Evolutionary conservation across 1,140 invertebrate genomes (phyloP).

Genomic region (Ceratina calcarata): DNA sequence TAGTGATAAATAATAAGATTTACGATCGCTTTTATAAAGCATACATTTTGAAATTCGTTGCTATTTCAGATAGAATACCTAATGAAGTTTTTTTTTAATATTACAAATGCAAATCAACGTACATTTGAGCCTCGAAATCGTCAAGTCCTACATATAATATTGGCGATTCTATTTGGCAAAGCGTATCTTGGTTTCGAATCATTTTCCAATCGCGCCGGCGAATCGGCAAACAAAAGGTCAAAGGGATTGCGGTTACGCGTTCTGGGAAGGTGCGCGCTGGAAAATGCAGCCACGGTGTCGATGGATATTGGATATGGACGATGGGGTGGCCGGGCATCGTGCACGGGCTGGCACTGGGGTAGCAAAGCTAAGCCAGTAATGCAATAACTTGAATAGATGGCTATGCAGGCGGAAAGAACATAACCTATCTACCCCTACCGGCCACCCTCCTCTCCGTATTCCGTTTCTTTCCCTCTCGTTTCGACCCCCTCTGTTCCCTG

Average conservation of each 20-base stretch:
- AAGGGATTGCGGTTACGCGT: slow-evolving; percentile 67
- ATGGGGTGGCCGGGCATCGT: slow-evolving; percentile 50
- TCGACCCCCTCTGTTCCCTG: background rate
- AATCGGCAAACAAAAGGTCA: slow-evolving; percentile 46
- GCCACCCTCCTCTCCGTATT: slow-evolving; percentile 18
- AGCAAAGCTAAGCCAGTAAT: slow-evolving; percentile 79
- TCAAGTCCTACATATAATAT: too few relatives aligned
- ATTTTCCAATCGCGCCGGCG: background rate
- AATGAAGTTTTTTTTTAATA: too few relatives aligned
- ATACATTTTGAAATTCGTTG: too few relatives aligned
- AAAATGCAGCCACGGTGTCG: slow-evolving; percentile 66
- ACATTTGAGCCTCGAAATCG: too few relatives aligned
- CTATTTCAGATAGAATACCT: too few relatives aligned
- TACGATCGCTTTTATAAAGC: too few relatives aligned
- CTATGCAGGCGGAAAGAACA: slow-evolving; percentile 76
- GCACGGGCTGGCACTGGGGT: slow-evolving; percentile 60
- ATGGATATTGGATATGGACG: slow-evolving; percentile 73
- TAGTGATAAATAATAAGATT: too few relatives aligned
- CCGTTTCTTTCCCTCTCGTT: background rate
- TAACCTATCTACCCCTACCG: slow-evolving; percentile 54
- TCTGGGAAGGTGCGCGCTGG: slow-evolving; percentile 69
- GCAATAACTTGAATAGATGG: slow-evolving; percentile 79
- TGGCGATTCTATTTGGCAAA: background rate
- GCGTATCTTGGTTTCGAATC: background rate
- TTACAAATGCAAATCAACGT: too few relatives aligned